phyloP scores from a whole-genome alignment of 1,140 invertebrate species.

The Bombus polaris region DNA sequence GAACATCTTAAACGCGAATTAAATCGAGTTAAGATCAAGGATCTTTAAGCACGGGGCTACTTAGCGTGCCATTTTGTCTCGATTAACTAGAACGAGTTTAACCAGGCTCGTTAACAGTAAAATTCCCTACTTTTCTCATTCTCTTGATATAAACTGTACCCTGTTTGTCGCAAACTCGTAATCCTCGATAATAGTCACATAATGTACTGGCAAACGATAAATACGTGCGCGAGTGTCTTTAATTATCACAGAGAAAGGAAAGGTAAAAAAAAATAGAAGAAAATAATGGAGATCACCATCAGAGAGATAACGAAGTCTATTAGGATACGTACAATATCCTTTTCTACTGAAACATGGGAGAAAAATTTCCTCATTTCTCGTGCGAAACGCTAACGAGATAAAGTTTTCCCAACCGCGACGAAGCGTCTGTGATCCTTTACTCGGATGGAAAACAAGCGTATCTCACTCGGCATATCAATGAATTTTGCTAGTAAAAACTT shows the following conservation, averaged over 20 bases:
- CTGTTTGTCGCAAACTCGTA: background rate
- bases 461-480: background rate
- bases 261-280: background rate
- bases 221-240: no score
- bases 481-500: constrained; percentile 2
- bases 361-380: background rate
- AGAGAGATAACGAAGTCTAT: background rate
- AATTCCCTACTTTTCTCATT: constrained; percentile 2
- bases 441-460: constrained; percentile 1
- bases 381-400: constrained; percentile 4
- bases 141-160: background rate
- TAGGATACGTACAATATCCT: background rate
- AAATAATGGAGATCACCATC: background rate
- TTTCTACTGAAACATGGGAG: background rate
- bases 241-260: background rate
- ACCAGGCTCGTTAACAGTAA: constrained; percentile 3
- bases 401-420: constrained; percentile 12
- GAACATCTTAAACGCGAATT: background rate
- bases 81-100: constrained; percentile 28
- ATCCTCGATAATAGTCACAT: background rate
- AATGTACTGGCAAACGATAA: background rate
- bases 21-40: constrained; percentile 24
- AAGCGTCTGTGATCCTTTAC: background rate
- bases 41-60: constrained; percentile 1
- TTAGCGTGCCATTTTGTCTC: constrained; percentile 2